Evolutionary conservation across 2,113 vertebrate species (phyloP).

Genomic region (Camelus dromedarius): DNA sequence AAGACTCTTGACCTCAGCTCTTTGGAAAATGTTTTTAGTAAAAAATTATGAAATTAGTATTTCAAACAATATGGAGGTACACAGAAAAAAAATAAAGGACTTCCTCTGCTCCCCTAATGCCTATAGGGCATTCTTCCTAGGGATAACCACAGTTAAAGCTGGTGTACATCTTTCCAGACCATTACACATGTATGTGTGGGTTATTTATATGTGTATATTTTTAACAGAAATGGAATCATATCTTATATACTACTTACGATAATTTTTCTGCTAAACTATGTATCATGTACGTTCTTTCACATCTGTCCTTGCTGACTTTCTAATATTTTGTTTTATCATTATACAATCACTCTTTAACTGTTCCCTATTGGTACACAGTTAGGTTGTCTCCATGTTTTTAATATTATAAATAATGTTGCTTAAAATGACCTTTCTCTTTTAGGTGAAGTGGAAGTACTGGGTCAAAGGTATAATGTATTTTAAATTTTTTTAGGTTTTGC

Average conservation of each 20-base stretch:
- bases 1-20: neutral
- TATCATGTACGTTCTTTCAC: neutral
- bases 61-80: neutral
- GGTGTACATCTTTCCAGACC: neutral
- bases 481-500: constrained; percentile 47
- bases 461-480: neutral
- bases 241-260: neutral
- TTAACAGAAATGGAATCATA: neutral
- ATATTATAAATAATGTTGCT: neutral
- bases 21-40: constrained; percentile 40
- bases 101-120: neutral
- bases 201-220: constrained; percentile 10
- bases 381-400: neutral
- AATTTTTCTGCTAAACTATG: neutral
- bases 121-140: neutral
- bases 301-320: neutral
- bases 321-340: constrained; percentile 25
- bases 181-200: neutral
- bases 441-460: constrained; percentile 32
- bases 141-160: constrained; percentile 10
- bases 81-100: neutral
- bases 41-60: constrained; percentile 9
- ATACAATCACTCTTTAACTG: neutral
- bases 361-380: neutral
- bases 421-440: constrained; percentile 5